A percentile compares a stretch with the other conserved stretches of the same genome.
Conservation (phyloP, 1,140 invertebrate genomes). For the Drosophila repletoides region DNA sequence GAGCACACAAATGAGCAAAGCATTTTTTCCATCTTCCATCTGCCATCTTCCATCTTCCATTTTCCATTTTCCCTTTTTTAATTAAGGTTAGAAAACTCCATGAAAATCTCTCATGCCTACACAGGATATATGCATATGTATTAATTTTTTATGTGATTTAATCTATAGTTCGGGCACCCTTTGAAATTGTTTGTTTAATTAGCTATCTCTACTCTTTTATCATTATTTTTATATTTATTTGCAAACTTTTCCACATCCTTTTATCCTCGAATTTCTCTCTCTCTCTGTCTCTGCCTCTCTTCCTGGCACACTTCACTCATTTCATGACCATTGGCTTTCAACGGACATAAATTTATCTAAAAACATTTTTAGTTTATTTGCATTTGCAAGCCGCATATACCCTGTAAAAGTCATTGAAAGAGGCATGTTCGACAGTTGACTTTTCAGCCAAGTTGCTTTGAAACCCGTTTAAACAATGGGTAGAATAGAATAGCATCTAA, state of each 20-base stretch:
- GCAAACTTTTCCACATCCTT: too few species aligned
- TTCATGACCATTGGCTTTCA: constrained; percentile 42
- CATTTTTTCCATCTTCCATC: constrained; percentile 35
- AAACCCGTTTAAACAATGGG: too few species aligned
- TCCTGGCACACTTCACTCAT: constrained; percentile 35
- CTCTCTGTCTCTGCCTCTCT: not conserved
- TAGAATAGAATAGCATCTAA: too few species aligned
- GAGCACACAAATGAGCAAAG: constrained; percentile 31
- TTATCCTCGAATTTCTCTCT: too few species aligned
- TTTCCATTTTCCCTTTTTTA: constrained; percentile 46
- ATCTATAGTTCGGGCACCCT: constrained; percentile 12
- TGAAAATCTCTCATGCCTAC: constrained; percentile 2
- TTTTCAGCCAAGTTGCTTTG: too few species aligned
- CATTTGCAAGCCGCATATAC: constrained; percentile 18
- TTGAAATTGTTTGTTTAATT: not conserved
- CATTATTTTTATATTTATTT: too few species aligned
- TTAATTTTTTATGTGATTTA: constrained; percentile 7
- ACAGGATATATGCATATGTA: too few species aligned
- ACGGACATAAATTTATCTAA: constrained; percentile 31
- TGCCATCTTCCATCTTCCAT: too few species aligned
- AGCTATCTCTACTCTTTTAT: not conserved
- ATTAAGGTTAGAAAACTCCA: constrained; percentile 40
- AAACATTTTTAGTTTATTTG: constrained; percentile 36
- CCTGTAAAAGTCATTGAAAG: not conserved
- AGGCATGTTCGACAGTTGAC: too few species aligned